Evolutionary conservation across 2,797 vertebrate genomes (phyloP).

Genomic region (Takifugu rubripes): DNA sequence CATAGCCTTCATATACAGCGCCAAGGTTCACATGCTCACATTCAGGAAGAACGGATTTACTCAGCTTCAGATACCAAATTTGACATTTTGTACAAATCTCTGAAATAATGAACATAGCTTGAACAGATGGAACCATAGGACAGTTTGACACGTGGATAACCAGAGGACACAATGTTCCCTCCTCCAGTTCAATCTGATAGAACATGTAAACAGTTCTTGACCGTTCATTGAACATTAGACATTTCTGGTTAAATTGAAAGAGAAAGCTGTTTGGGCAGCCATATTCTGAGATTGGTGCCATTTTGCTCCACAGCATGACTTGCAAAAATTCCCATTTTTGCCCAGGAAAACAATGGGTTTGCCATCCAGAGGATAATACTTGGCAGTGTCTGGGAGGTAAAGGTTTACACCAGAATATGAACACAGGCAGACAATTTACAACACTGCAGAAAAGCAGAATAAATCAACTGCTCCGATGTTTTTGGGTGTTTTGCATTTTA

Average conservation of each 20-base stretch:
- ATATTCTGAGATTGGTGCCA: conserved; percentile 41
- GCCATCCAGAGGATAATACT: too few species aligned
- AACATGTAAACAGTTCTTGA: too few species aligned
- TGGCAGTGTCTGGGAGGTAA: too few species aligned
- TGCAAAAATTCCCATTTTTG: too few species aligned
- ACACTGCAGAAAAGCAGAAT: too few species aligned
- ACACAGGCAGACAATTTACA: too few species aligned
- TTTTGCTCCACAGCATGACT: too few species aligned
- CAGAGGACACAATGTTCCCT: too few species aligned
- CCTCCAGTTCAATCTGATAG: not conserved
- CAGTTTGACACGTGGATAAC: not conserved
- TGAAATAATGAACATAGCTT: too few species aligned
- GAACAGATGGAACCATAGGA: not conserved
- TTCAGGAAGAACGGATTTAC: not conserved
- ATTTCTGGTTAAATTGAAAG: conserved; percentile 23
- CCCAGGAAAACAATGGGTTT: too few species aligned
- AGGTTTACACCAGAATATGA: too few species aligned
- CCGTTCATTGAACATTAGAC: not conserved
- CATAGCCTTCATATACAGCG: conserved; percentile 2
- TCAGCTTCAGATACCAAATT: conserved; percentile 5
- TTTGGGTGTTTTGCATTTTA: not conserved
- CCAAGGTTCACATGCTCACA: not conserved
- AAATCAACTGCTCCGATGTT: not conserved
- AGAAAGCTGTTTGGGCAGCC: conserved; percentile 28
- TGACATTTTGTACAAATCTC: not conserved